Evolutionary conservation across 2,888 invertebrate species (phyloP).

Genomic region (Cheilosia scutellata): DNA sequence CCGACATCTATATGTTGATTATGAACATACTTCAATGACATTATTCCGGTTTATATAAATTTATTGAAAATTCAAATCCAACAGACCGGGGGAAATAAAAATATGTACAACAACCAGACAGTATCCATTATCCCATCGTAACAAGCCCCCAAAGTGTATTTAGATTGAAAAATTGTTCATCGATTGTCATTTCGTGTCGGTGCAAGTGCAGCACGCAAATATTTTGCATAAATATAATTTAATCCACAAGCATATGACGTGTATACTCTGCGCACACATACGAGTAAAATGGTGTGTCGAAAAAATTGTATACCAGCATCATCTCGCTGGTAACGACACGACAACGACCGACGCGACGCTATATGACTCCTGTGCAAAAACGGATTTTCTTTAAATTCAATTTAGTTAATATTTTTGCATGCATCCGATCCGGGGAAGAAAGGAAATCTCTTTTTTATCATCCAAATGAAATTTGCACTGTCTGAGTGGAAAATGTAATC

Average conservation of each 20-base stretch:
- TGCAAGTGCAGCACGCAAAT: slow-evolving; percentile 40
- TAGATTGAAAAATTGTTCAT: slow-evolving; percentile 66
- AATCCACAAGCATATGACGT: slow-evolving; percentile 22
- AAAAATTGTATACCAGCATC: not conserved
- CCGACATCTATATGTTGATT: not conserved
- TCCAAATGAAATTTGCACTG: slow-evolving; percentile 50
- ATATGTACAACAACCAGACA: slow-evolving; percentile 34
- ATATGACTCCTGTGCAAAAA: slow-evolving; percentile 43
- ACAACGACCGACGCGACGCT: slow-evolving; percentile 14
- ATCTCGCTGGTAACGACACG: not conserved
- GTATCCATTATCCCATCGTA: slow-evolving; percentile 50
- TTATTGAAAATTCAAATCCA: slow-evolving; percentile 32
- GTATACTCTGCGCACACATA: not conserved
- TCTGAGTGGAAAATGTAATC: slow-evolving; percentile 63
- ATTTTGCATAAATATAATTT: slow-evolving; percentile 64
- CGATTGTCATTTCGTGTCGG: slow-evolving; percentile 37
- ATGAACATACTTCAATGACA: not conserved
- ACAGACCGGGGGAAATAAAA: slow-evolving; percentile 11
- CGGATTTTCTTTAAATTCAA: slow-evolving; percentile 64
- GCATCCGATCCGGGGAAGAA: slow-evolving; percentile 27
- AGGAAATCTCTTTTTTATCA: slow-evolving; percentile 53
- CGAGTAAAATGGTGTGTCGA: not conserved
- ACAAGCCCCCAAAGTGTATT: slow-evolving; percentile 34
- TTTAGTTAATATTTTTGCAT: slow-evolving; percentile 61
- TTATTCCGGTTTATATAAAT: not conserved